phyloP scores from a whole-genome alignment of 2,113 vertebrate species.

The Thalassarche chlororhynchos region DNA sequence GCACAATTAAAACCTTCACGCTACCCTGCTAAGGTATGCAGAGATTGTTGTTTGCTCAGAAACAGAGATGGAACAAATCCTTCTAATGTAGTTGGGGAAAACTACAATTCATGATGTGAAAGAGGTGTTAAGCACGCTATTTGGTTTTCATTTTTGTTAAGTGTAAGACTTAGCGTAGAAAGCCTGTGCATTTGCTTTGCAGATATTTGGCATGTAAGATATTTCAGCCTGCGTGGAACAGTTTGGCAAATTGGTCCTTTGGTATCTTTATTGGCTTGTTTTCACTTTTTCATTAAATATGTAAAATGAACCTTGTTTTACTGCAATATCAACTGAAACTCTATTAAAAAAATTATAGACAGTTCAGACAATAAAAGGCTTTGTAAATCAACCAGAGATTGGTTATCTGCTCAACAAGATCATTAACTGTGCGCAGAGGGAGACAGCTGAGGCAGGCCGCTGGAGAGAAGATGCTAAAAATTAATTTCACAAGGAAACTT shows the following conservation, averaged over 20 bases:
- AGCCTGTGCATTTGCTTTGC: not conserved
- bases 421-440: slow-evolving; percentile 34
- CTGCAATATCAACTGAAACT: slow-evolving; percentile 25
- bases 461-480: slow-evolving; percentile 49
- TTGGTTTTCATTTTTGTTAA: not conserved
- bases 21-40: not conserved
- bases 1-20: not conserved
- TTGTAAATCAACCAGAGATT: slow-evolving; percentile 60
- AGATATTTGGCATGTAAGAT: not conserved
- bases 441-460: slow-evolving; percentile 24
- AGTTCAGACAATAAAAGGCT: slow-evolving; percentile 55
- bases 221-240: not conserved
- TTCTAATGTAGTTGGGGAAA: not conserved
- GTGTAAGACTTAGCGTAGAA: not conserved
- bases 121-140: not conserved
- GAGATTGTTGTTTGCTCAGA: not conserved
- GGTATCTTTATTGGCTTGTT: slow-evolving; percentile 53
- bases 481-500: slow-evolving; percentile 49
- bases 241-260: slow-evolving; percentile 37
- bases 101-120: not conserved
- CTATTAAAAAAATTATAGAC: slow-evolving; percentile 60
- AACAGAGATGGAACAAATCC: not conserved
- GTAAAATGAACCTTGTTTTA: slow-evolving; percentile 42
- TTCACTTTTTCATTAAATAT: slow-evolving; percentile 59
- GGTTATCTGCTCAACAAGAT: slow-evolving; percentile 60